A percentile compares a stretch with the other conserved stretches of the same genome.
Evolutionary conservation across 1,140 invertebrate species (phyloP).

Genomic region (Arctopsyche grandis): DNA sequence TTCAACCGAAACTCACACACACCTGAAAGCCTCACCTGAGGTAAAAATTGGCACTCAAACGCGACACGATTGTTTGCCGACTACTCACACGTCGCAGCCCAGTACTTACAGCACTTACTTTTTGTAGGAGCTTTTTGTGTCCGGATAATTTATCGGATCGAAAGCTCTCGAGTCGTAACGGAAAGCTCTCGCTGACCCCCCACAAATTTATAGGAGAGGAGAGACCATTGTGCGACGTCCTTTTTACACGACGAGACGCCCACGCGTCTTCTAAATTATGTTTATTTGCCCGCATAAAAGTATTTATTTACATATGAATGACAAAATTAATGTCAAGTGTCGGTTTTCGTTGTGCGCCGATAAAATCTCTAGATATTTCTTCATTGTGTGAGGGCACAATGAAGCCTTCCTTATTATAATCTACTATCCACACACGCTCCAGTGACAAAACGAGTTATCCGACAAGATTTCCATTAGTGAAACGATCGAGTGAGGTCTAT

Average conservation of each 20-base stretch:
- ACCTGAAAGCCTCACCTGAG: no score
- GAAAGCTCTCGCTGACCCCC: no score
- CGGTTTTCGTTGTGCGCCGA: constrained; percentile 25
- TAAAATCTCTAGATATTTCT: constrained; percentile 30
- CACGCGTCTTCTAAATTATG: constrained; percentile 15
- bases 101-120: no score
- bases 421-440: not conserved
- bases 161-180: no score
- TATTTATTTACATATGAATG: constrained; percentile 42
- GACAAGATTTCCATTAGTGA: not conserved
- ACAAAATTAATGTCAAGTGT: constrained; percentile 35
- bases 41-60: no score
- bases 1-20: no score
- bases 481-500: constrained; percentile 5
- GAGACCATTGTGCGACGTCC: no score
- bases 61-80: no score
- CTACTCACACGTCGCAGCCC: no score
- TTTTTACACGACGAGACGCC: not conserved
- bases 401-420: not conserved
- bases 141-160: no score
- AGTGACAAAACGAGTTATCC: not conserved
- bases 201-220: no score
- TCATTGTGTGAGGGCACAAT: constrained; percentile 21
- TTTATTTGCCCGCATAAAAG: constrained; percentile 16
- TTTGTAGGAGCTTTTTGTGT: no score